phyloP scores from a whole-genome alignment of 2,888 invertebrate species.

The Oasisia sp. region DNA sequence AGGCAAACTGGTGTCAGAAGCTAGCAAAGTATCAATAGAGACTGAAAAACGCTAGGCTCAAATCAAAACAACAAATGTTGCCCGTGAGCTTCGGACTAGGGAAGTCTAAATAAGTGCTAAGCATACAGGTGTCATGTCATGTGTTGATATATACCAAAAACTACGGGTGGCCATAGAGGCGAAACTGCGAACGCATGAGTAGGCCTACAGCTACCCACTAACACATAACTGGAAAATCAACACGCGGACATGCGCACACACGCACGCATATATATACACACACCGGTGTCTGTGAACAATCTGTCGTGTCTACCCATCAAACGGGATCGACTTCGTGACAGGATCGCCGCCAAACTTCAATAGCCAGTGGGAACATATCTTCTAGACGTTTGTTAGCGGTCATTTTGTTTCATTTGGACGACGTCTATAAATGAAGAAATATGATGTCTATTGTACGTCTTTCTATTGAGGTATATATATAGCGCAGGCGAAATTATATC shows the following conservation, averaged over 20 bases:
- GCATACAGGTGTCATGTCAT: constrained; percentile 27
- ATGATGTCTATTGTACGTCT: too few species aligned
- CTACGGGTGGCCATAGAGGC: constrained; percentile 27
- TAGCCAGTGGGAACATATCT: too few species aligned
- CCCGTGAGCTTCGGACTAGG: constrained; percentile 33
- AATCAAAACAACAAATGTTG: constrained; percentile 43
- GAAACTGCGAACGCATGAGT: background rate
- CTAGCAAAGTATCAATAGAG: constrained; percentile 32
- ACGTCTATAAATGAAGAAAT: too few species aligned
- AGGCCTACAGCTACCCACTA: too few species aligned
- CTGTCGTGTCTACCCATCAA: background rate
- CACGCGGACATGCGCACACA: background rate
- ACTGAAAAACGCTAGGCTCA: constrained; percentile 40
- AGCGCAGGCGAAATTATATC: too few species aligned
- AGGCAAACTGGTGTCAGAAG: constrained; percentile 39
- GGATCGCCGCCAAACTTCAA: background rate
- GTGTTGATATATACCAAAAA: constrained; percentile 26
- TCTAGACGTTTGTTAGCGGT: too few species aligned
- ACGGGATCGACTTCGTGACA: background rate
- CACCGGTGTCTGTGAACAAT: background rate
- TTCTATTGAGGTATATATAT: too few species aligned
- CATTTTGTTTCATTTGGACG: too few species aligned
- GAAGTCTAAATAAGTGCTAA: constrained; percentile 36
- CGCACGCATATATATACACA: too few species aligned
- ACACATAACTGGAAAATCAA: too few species aligned